Percentiles rank a stretch among this genome's conserved stretches.
phyloP scores from a whole-genome alignment of 2,113 vertebrate species.

The Syngnathoides biaculeatus region DNA sequence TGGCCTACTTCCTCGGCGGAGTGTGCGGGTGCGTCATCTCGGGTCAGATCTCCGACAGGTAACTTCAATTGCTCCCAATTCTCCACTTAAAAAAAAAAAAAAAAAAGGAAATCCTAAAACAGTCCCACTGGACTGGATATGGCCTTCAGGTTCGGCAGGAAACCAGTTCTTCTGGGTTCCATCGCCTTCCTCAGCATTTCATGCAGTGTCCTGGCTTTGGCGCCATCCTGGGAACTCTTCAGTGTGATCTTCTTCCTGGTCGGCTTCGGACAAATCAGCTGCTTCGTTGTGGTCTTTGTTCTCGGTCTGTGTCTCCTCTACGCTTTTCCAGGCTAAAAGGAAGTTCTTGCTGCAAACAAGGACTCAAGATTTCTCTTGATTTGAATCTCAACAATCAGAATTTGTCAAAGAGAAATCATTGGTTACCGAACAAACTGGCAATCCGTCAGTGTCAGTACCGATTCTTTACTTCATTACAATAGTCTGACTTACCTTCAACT shows the following conservation, averaged over 20 bases:
- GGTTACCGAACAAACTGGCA: too few relatives aligned
- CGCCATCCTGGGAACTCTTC: conserved; percentile 41
- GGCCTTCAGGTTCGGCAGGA: conserved; percentile 48
- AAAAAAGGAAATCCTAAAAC: background rate
- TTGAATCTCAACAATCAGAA: too few relatives aligned
- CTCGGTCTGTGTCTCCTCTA: conserved; percentile 35
- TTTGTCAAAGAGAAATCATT: too few relatives aligned
- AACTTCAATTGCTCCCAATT: background rate
- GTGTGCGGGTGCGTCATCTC: conserved; percentile 39
- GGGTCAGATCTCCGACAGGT: conserved; percentile 54
- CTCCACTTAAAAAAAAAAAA: background rate
- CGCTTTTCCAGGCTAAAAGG: background rate
- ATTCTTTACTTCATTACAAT: too few relatives aligned
- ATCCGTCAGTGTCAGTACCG: too few relatives aligned
- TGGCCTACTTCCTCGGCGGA: conserved; percentile 48
- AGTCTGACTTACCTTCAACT: too few relatives aligned
- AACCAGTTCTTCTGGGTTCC: conserved; percentile 36
- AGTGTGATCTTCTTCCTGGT: conserved; percentile 36
- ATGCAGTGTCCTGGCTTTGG: conserved; percentile 21
- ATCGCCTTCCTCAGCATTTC: conserved; percentile 19
- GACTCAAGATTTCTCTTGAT: too few relatives aligned
- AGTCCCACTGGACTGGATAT: background rate
- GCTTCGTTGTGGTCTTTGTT: conserved; percentile 37
- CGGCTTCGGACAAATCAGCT: conserved; percentile 37
- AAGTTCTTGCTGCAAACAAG: background rate